Conservation (phyloP, 2,113 vertebrate genomes). For the Pluvianellus socialis region DNA sequence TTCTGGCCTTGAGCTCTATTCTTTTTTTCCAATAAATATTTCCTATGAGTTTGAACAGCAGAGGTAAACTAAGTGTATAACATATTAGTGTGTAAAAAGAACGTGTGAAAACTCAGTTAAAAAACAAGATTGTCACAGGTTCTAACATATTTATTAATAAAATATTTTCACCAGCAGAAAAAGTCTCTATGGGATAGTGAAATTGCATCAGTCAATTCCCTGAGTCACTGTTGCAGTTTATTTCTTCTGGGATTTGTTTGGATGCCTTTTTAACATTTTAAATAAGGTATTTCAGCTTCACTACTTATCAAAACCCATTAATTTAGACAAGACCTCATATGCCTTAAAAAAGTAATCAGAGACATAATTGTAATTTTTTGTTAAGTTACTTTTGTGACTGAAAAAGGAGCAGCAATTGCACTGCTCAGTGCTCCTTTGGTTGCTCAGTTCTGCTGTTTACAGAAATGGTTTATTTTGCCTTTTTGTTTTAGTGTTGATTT, state of each 20-base stretch:
- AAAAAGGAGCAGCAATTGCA: neutral
- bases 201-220: neutral
- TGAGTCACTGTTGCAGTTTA: neutral
- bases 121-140: neutral
- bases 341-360: neutral
- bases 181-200: neutral
- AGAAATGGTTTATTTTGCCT: neutral
- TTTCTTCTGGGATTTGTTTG: neutral
- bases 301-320: neutral
- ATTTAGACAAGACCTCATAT: neutral
- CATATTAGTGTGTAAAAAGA: neutral
- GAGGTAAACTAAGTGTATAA: neutral
- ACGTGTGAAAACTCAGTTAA: neutral
- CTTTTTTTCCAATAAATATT: neutral
- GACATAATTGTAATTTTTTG: neutral
- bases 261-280: neutral
- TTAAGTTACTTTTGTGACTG: neutral
- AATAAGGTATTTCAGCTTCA: neutral
- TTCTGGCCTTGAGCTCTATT: constrained; percentile 8
- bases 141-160: neutral
- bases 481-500: neutral
- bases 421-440: neutral
- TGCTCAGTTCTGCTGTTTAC: neutral
- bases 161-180: neutral
- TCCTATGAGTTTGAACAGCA: neutral